A percentile compares a stretch with the other conserved stretches of the same genome.
Evolutionary conservation across 2,797 vertebrate genomes (phyloP).

Genomic region (Ambastaia sidthimunki): DNA sequence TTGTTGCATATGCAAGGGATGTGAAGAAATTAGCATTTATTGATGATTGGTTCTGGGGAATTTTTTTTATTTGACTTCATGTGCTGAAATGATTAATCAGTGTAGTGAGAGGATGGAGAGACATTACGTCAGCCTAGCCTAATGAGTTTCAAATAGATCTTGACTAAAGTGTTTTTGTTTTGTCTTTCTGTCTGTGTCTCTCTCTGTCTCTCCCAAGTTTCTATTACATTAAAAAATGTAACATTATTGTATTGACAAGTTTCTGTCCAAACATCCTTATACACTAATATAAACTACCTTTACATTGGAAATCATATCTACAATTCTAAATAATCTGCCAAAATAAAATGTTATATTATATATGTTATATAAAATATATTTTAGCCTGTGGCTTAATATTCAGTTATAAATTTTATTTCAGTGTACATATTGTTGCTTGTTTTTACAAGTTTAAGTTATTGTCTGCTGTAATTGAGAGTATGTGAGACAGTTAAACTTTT

Average conservation of each 20-base stretch:
- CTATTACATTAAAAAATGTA: background rate
- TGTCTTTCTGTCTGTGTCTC: background rate
- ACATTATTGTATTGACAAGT: background rate
- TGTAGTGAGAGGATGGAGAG: background rate
- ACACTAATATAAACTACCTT: no score
- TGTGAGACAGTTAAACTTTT: background rate
- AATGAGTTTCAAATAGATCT: background rate
- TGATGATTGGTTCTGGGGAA: background rate
- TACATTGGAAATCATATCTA: no score
- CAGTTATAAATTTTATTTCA: no score
- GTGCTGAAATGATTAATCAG: constrained; percentile 34
- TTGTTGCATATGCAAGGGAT: constrained; percentile 27
- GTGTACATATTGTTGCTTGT: no score
- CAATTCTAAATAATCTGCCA: no score
- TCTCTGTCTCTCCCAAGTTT: background rate
- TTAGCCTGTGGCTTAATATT: no score
- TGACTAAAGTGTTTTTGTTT: background rate
- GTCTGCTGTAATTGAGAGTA: no score
- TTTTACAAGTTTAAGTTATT: no score
- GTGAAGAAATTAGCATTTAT: constrained; percentile 10
- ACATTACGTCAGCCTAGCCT: background rate
- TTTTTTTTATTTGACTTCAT: constrained; percentile 1
- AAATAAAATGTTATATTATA: no score
- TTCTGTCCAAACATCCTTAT: no score
- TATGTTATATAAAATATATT: no score